Conservation (phyloP, 2,888 invertebrate species). For the Agrotis segetum region DNA sequence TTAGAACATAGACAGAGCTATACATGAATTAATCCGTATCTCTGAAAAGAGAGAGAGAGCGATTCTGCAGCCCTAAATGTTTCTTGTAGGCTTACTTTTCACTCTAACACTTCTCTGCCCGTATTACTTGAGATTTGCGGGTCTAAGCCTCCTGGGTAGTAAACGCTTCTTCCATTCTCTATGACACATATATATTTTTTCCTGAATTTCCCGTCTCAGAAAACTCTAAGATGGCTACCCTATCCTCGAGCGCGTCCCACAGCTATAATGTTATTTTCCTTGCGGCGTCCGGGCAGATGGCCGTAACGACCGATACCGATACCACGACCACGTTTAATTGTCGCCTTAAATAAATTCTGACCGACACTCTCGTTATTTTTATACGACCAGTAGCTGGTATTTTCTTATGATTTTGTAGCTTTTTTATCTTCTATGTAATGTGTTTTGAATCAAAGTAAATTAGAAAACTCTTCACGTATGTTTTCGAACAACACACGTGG, state of each 20-base stretch:
- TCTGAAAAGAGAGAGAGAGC: too few species aligned
- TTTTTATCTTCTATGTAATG: conserved; percentile 9
- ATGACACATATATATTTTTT: too few species aligned
- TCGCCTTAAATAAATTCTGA: conserved; percentile 65
- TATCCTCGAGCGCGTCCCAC: conserved; percentile 30
- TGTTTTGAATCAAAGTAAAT: conserved; percentile 14
- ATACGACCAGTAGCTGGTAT: conserved; percentile 43
- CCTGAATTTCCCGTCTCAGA: background rate
- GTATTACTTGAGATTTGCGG: too few species aligned
- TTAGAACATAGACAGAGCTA: too few species aligned
- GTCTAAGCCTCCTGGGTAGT: too few species aligned
- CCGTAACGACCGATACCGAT: conserved; percentile 56
- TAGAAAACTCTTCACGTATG: background rate
- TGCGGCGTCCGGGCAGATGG: conserved; percentile 60
- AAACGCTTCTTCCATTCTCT: too few species aligned
- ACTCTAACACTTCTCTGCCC: too few species aligned
- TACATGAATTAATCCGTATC: too few species aligned
- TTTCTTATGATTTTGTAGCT: conserved; percentile 32
- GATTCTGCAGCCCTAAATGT: too few species aligned
- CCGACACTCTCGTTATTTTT: conserved; percentile 59
- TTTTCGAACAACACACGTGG: background rate
- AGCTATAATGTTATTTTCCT: conserved; percentile 62
- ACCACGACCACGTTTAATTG: conserved; percentile 61
- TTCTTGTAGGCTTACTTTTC: too few species aligned
- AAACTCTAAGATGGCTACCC: conserved; percentile 27